phyloP scores from a whole-genome alignment of 2,888 invertebrate genomes.

The Hypolimnas misippus region DNA sequence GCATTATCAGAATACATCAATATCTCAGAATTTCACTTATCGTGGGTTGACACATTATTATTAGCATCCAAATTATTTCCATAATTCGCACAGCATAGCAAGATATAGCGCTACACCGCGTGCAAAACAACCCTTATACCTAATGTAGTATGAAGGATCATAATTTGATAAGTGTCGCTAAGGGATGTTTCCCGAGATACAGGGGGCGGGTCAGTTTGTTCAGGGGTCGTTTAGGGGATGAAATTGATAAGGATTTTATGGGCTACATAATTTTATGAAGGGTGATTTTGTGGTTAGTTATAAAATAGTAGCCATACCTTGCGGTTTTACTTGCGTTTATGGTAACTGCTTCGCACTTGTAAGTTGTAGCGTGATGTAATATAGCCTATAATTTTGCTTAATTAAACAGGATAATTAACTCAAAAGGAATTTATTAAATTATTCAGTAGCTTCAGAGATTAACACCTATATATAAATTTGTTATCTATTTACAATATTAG shows the following conservation, averaged over 20 bases:
- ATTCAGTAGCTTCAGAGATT: no score
- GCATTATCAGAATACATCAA: not conserved
- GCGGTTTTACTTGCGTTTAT: not conserved
- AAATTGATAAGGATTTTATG: slow-evolving; percentile 9
- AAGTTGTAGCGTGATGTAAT: no score
- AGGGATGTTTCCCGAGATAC: slow-evolving; percentile 39
- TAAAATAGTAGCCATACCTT: not conserved
- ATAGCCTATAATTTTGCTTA: no score
- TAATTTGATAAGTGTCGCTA: slow-evolving; percentile 48
- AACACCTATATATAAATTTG: no score
- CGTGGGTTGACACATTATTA: no score
- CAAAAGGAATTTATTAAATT: no score
- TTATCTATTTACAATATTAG: no score
- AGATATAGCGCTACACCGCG: not conserved
- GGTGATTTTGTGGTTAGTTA: slow-evolving; percentile 2
- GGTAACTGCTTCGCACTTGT: no score
- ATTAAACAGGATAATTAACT: no score
- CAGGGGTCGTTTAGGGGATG: slow-evolving; percentile 16
- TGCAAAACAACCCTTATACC: slow-evolving; percentile 2
- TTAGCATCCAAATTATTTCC: not conserved
- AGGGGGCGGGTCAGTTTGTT: slow-evolving; percentile 19
- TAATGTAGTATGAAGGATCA: slow-evolving; percentile 44
- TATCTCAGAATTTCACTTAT: no score
- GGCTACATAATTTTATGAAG: slow-evolving; percentile 13
- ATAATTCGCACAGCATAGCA: not conserved